phyloP scores from a whole-genome alignment of 2,888 invertebrate genomes.

The Drosophila subquinaria region DNA sequence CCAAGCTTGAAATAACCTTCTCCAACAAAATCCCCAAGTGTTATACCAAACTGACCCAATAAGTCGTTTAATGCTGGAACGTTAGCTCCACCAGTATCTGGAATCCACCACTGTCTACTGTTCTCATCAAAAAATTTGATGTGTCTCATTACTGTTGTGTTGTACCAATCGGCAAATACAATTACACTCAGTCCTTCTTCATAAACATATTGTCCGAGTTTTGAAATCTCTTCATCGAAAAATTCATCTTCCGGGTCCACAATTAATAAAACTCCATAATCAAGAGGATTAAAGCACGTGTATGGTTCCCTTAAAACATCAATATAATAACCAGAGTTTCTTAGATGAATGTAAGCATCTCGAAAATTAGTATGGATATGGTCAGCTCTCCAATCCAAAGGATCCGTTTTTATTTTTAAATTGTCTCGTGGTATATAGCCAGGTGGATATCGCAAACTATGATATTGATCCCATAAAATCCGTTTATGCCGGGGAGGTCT shows the following conservation, averaged over 20 bases:
- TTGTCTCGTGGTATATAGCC: slow-evolving; percentile 98
- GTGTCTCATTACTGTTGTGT: slow-evolving; percentile 95
- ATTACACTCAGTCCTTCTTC: slow-evolving; percentile 94
- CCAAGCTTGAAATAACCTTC: slow-evolving; percentile 95
- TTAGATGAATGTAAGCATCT: slow-evolving; percentile 96
- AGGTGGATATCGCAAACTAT: slow-evolving; percentile 97
- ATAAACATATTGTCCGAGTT: slow-evolving; percentile 91
- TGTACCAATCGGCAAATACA: slow-evolving; percentile 98
- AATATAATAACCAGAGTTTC: slow-evolving; percentile 96
- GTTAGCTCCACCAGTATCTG: slow-evolving; percentile 95
- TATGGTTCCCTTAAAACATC: slow-evolving; percentile 95
- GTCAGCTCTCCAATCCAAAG: slow-evolving; percentile 98
- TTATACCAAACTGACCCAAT: slow-evolving; percentile 92
- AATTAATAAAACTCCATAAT: slow-evolving; percentile 95
- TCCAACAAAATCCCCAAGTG: slow-evolving; percentile 93
- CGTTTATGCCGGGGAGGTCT: slow-evolving; percentile 95
- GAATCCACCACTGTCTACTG: slow-evolving; percentile 97
- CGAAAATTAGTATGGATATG: slow-evolving; percentile 99
- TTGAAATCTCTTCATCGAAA: slow-evolving; percentile 95
- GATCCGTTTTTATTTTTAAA: slow-evolving; percentile 96
- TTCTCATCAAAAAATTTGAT: slow-evolving; percentile 99
- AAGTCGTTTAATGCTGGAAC: slow-evolving; percentile 97
- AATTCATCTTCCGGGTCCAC: slow-evolving; percentile 99
- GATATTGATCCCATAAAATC: slow-evolving; percentile 98
- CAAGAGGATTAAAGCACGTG: slow-evolving; percentile 95